phyloP scores from a whole-genome alignment of 2,113 vertebrate genomes.

The Polypterus senegalus region DNA sequence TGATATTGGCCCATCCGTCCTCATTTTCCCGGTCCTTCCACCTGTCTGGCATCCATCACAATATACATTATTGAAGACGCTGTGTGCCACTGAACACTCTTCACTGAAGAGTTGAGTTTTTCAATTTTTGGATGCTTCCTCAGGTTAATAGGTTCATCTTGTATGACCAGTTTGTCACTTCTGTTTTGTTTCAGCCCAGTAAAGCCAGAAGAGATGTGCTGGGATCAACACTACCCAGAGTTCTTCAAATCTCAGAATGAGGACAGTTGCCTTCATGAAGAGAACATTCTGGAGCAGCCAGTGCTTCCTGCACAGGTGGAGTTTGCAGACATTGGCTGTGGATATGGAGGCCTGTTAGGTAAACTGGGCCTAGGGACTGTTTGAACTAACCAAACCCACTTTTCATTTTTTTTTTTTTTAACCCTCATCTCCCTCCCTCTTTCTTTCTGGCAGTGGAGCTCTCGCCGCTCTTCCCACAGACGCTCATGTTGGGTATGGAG shows the following conservation, averaged over 20 bases:
- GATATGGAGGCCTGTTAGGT: conserved; percentile 74
- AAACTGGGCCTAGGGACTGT: conserved; percentile 10
- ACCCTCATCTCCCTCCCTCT: not conserved
- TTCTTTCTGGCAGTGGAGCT: conserved; percentile 55
- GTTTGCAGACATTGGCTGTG: conserved; percentile 84
- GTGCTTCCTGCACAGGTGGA: conserved; percentile 47
- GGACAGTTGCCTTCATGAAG: conserved; percentile 26
- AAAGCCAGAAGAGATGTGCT: conserved; percentile 77
- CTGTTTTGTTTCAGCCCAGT: conserved; percentile 52
- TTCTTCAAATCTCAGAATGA: conserved; percentile 36
- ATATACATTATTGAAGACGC: too few species aligned
- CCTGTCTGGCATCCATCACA: too few species aligned
- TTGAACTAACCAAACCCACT: not conserved
- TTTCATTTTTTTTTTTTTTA: not conserved
- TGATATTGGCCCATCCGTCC: too few species aligned
- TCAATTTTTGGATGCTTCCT: too few species aligned
- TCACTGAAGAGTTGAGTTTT: too few species aligned
- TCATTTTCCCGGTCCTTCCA: too few species aligned
- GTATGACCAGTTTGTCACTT: not conserved
- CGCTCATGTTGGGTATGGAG: conserved; percentile 74
- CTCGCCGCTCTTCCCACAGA: conserved; percentile 68
- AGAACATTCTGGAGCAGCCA: conserved; percentile 22
- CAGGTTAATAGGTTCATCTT: too few species aligned
- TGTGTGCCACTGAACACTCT: too few species aligned
- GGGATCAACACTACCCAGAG: conserved; percentile 65